Conservation (phyloP, 2,797 vertebrate species). For the Rhynchotus rufescens region DNA sequence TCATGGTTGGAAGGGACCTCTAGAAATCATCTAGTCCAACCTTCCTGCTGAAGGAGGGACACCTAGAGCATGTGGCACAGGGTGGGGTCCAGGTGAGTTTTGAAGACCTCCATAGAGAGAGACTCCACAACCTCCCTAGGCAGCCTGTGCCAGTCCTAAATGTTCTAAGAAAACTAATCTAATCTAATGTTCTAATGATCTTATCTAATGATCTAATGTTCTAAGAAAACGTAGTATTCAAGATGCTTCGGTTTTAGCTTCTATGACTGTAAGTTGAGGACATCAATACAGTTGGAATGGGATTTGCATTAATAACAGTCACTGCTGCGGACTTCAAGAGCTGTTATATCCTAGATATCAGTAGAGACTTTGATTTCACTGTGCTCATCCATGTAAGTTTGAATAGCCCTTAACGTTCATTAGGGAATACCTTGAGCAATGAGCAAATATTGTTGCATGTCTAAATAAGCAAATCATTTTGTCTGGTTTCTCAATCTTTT, state of each 20-base stretch:
- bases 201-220: background rate
- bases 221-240: conserved; percentile 20
- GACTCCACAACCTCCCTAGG: too few species aligned
- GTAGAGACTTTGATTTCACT: background rate
- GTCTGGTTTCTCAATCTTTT: background rate
- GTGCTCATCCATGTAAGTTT: background rate
- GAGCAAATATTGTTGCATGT: background rate
- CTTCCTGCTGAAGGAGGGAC: too few species aligned
- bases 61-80: too few species aligned
- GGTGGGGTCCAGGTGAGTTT: too few species aligned
- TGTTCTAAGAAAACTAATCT: too few species aligned
- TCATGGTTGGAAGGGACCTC: too few species aligned
- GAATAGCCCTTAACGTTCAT: background rate
- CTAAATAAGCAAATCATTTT: background rate
- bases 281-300: background rate
- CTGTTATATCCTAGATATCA: background rate
- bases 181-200: too few species aligned
- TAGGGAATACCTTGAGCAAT: background rate
- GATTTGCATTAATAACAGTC: conserved; percentile 9
- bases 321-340: background rate
- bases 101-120: too few species aligned
- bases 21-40: too few species aligned
- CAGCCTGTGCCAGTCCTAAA: too few species aligned
- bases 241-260: background rate
- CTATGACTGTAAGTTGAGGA: background rate